Conservation (phyloP, 2,113 vertebrate genomes). For the Dasyprocta punctata region DNA sequence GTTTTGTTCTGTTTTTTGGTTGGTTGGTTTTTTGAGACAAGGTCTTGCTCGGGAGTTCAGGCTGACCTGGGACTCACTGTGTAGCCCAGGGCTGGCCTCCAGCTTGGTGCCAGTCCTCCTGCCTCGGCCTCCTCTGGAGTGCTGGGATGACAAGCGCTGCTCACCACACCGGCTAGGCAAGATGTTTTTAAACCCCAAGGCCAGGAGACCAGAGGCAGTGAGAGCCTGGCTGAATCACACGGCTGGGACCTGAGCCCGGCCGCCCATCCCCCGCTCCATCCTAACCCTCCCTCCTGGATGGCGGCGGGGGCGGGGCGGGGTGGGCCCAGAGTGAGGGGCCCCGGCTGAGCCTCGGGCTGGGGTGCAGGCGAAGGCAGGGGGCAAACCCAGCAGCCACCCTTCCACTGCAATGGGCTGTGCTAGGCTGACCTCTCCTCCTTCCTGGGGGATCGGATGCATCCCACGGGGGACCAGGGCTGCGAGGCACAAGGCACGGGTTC, state of each 20-base stretch:
- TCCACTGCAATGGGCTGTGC: background rate
- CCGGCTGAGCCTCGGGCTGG: background rate
- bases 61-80: background rate
- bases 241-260: accelerated
- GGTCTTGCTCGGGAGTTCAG: background rate
- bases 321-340: background rate
- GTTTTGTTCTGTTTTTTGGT: background rate
- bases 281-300: background rate
- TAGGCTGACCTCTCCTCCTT: background rate
- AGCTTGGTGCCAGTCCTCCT: background rate
- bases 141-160: background rate
- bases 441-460: background rate
- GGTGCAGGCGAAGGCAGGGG: background rate
- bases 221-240: background rate
- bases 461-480: background rate
- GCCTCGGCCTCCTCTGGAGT: background rate
- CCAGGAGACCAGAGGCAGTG: background rate
- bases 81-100: background rate
- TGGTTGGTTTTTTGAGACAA: background rate
- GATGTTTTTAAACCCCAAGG: background rate
- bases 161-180: background rate
- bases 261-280: background rate
- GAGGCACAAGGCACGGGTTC: too few relatives aligned
- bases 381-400: background rate
- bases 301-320: background rate